Evolutionary conservation across 2,113 vertebrate genomes (phyloP).

Genomic region (Bucco capensis): DNA sequence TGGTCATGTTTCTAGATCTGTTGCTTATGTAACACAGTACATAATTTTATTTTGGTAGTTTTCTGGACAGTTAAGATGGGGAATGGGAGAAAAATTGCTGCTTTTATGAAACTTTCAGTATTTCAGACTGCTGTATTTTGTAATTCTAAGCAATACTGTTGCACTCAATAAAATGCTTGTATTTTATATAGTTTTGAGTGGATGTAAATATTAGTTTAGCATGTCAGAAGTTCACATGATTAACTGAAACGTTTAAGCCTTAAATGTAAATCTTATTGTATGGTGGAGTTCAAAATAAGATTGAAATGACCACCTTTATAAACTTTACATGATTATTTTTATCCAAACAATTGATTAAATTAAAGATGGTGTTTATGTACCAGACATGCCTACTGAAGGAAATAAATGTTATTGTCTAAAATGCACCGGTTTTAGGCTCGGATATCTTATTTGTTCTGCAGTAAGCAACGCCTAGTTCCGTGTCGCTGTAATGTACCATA

Average conservation of each 20-base stretch:
- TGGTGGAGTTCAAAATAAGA: neutral
- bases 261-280: neutral
- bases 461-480: accelerated
- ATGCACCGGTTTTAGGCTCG: accelerated
- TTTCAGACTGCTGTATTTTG: slow-evolving; percentile 61
- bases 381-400: neutral
- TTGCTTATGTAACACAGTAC: neutral
- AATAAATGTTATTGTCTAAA: slow-evolving; percentile 39
- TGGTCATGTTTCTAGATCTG: neutral
- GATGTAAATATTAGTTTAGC: neutral
- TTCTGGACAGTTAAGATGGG: slow-evolving; percentile 12
- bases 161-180: slow-evolving; percentile 21
- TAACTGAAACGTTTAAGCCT: slow-evolving; percentile 13
- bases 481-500: too few relatives aligned
- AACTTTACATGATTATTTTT: neutral
- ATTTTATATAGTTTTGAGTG: slow-evolving; percentile 39
- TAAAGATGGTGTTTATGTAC: neutral
- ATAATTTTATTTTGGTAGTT: slow-evolving; percentile 8
- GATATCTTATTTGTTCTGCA: accelerated
- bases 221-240: neutral
- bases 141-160: slow-evolving; percentile 52
- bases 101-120: slow-evolving; percentile 47
- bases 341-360: neutral
- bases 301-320: neutral
- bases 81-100: neutral